Conservation (phyloP, 2,797 vertebrate genomes). For the Mus spretus region DNA sequence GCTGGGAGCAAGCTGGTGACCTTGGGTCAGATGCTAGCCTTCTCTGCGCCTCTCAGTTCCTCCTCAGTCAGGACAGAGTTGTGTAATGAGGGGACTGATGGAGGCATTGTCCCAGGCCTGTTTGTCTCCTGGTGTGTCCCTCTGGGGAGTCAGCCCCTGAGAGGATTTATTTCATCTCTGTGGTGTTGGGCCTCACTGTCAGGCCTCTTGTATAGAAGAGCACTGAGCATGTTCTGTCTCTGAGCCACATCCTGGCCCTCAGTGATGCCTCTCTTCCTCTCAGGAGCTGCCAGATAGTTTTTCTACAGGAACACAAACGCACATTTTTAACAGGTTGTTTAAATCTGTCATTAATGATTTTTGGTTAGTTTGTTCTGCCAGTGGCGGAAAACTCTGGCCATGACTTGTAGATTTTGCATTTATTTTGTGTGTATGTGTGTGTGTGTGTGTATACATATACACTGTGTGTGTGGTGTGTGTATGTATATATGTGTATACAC, state of each 20-base stretch:
- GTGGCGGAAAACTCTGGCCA: background rate
- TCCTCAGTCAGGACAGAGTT: background rate
- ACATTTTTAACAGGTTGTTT: background rate
- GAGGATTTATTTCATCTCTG: background rate
- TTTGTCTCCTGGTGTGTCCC: background rate
- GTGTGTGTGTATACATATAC: no score
- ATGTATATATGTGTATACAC: no score
- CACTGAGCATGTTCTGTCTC: fast-evolving
- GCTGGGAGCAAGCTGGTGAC: background rate
- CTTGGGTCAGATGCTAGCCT: background rate
- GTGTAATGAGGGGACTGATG: background rate
- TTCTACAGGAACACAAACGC: background rate
- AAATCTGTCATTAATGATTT: background rate
- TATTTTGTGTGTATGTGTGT: no score
- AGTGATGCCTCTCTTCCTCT: no score
- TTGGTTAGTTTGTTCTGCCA: background rate
- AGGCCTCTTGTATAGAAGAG: background rate
- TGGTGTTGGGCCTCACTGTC: background rate
- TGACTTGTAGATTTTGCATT: background rate
- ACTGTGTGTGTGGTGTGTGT: no score
- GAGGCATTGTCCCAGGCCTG: background rate
- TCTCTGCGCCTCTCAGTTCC: background rate
- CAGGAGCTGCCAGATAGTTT: background rate
- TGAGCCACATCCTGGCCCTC: background rate
- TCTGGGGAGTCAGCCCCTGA: fast-evolving